Base-by-base conservation (phyloP, 2,113 vertebrate species). In the Desmodus rotundus region DNA sequence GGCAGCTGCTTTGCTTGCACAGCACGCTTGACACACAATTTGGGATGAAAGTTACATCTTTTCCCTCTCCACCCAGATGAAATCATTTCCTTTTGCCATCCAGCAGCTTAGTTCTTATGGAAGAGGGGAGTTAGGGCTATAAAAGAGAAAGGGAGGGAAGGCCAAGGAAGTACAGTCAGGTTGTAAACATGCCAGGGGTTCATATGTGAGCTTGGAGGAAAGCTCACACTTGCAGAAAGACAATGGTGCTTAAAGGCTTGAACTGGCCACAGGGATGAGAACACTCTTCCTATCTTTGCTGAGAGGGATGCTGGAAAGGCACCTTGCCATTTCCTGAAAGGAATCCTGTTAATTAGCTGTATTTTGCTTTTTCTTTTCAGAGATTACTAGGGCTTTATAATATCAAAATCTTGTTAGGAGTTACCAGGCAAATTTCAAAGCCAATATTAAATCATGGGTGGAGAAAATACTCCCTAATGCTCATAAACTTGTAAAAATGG, bases 61-160 rank as follows among this genome's bases (percentile, higher is more conserved):
- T 92, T 2, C 12, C 31, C 7, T 63, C 78, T 88, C 87, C 83
- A 83, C 78, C 76, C 96, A 33, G 96, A 96, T 96, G 92, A 67
- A 47, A 93, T 98, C 61, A 94, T 92, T 98, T 98, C 85, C 97
- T 98, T 91, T 96, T 68, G 63, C 81, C 24, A 92, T 43, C 67
- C 92, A 92, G 67, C 0, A 17, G 67, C 14, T 96, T 92, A 65
- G 74, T 95, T 98, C 87, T 86, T 47, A 26, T 31, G 38, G 89
- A 96, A 70, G n/a, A 47, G 67, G 92, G 4, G 12, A 91, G 2
- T 41, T 92, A 1, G 43, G 9, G n/a, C 20, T 72, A 36, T 76
- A 58, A 84, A 74, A 52, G 36, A 78, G 65, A 67, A 13, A 58
- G 31, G n/a, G 73, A 89, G 13, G 47, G 84, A 28, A 92, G 87